phyloP scores from a whole-genome alignment of 2,113 vertebrate genomes.

The Rhabdomys dilectus region DNA sequence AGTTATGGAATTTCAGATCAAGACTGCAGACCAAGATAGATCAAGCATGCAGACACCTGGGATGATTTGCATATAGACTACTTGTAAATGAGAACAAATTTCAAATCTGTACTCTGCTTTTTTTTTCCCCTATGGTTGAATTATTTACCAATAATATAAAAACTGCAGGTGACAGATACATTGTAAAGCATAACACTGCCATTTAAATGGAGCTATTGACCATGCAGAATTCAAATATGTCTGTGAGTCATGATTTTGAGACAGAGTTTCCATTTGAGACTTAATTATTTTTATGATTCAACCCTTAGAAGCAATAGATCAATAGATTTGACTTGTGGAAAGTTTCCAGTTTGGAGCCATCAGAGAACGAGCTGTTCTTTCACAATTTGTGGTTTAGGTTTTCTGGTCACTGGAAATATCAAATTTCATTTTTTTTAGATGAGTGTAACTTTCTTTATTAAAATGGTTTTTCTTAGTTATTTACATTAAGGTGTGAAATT shows the following conservation, averaged over 20 bases:
- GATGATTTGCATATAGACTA: neutral
- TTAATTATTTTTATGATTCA: slow-evolving; percentile 16
- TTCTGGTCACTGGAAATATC: neutral
- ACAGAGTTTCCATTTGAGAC: neutral
- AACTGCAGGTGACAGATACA: neutral
- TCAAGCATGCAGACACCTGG: neutral
- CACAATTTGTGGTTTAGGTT: neutral
- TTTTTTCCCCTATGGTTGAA: slow-evolving; percentile 6
- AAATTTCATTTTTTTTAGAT: slow-evolving; percentile 14
- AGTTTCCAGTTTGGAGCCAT: neutral
- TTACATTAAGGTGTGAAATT: neutral
- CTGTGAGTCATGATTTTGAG: neutral
- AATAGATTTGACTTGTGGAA: neutral
- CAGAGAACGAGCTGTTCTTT: neutral
- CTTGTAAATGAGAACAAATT: slow-evolving; percentile 15
- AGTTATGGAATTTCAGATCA: neutral
- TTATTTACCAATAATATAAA: slow-evolving; percentile 34
- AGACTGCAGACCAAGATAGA: neutral
- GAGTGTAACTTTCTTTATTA: neutral
- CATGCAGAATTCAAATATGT: neutral
- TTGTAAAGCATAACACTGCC: neutral
- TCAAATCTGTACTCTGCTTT: neutral
- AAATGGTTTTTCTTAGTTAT: neutral
- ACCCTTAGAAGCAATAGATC: neutral
- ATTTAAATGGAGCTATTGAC: neutral